Evolutionary conservation across 2,797 vertebrate species (phyloP).

Genomic region (Telmatherina bonti): DNA sequence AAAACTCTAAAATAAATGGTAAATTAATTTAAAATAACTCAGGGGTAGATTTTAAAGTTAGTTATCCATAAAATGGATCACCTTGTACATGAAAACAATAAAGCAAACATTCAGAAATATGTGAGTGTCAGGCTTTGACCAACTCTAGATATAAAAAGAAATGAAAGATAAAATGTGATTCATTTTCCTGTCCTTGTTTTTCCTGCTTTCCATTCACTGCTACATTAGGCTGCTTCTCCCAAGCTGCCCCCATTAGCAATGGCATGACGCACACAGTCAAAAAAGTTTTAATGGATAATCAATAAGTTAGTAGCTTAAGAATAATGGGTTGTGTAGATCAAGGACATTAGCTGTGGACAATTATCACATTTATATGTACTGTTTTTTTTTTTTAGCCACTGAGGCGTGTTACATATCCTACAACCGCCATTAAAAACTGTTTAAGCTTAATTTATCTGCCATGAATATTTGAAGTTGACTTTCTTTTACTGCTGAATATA

Average conservation of each 20-base stretch:
- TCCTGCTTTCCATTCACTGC: slow-evolving; percentile 27
- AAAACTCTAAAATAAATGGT: too few species aligned
- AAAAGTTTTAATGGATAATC: slow-evolving; percentile 56
- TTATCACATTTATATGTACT: slow-evolving; percentile 39
- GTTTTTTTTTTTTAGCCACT: slow-evolving; percentile 21
- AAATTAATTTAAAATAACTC: too few species aligned
- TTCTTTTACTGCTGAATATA: too few species aligned
- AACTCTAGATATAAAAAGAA: neutral
- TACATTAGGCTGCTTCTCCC: slow-evolving; percentile 40
- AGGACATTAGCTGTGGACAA: slow-evolving; percentile 21
- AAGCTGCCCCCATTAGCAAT: slow-evolving; percentile 56
- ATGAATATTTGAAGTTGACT: too few species aligned
- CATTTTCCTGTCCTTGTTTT: neutral
- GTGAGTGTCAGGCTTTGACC: neutral
- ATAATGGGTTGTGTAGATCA: slow-evolving; percentile 23
- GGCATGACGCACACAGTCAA: slow-evolving; percentile 28
- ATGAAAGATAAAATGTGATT: neutral
- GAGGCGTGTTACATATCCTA: slow-evolving; percentile 8
- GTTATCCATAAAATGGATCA: too few species aligned
- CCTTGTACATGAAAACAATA: too few species aligned
- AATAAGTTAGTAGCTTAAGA: slow-evolving; percentile 46
- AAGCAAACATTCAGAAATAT: neutral
- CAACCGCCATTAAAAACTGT: too few species aligned
- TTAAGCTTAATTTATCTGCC: too few species aligned
- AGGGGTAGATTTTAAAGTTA: too few species aligned